phyloP scores from a whole-genome alignment of 1,140 invertebrate genomes.

The Diabrotica undecimpunctata region DNA sequence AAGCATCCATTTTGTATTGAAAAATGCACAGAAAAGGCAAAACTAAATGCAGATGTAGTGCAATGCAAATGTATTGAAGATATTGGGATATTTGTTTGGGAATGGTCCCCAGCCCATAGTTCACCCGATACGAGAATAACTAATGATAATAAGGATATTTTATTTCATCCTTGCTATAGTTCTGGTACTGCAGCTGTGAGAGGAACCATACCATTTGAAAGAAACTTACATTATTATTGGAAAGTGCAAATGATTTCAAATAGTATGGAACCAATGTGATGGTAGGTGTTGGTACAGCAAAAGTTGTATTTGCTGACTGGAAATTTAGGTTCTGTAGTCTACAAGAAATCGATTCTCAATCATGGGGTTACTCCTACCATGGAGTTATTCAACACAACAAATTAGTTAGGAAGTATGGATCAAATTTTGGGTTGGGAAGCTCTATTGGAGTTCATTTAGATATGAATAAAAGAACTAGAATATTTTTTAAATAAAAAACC shows the following conservation, averaged over 20 bases:
- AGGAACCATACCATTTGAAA: slow-evolving; percentile 58
- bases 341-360: slow-evolving; percentile 67
- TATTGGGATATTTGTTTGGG: slow-evolving; percentile 54
- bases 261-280: slow-evolving; percentile 82
- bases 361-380: slow-evolving; percentile 78
- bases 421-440: slow-evolving; percentile 57
- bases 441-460: slow-evolving; percentile 73
- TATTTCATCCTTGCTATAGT: slow-evolving; percentile 71
- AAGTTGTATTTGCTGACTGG: slow-evolving; percentile 56
- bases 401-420: slow-evolving; percentile 49
- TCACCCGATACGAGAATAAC: slow-evolving; percentile 20
- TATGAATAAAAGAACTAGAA: slow-evolving; percentile 75
- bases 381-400: slow-evolving; percentile 66
- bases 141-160: slow-evolving; percentile 50
- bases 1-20: neutral
- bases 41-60: slow-evolving; percentile 26
- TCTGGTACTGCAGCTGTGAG: slow-evolving; percentile 69
- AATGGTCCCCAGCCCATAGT: slow-evolving; percentile 49
- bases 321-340: slow-evolving; percentile 65
- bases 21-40: neutral
- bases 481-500: slow-evolving; percentile 73
- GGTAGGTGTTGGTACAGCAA: slow-evolving; percentile 73
- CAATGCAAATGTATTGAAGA: slow-evolving; percentile 38
- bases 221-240: slow-evolving; percentile 75
- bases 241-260: slow-evolving; percentile 75